Conservation (phyloP, 2,113 vertebrate species). For the Sterrhoptilus dennistouni region DNA sequence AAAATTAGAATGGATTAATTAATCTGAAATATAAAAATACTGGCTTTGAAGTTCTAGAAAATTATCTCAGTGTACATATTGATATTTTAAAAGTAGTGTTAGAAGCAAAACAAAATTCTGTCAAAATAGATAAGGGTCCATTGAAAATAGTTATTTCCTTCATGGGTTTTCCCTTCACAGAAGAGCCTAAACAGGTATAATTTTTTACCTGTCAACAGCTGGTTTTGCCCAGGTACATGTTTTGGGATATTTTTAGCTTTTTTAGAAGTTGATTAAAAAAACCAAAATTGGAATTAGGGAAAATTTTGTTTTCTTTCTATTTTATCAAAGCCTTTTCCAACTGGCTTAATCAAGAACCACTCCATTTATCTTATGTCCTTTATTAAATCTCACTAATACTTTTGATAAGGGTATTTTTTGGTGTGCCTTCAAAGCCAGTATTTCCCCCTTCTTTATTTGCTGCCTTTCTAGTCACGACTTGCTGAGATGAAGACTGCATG, state of each 20-base stretch:
- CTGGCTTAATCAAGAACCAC: not conserved
- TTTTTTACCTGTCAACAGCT: not conserved
- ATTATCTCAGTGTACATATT: not conserved
- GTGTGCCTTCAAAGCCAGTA: not conserved
- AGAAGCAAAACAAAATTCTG: not conserved
- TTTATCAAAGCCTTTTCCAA: not conserved
- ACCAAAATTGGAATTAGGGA: not conserved
- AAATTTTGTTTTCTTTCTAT: not conserved
- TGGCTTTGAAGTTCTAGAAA: not conserved
- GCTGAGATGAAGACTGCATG: not conserved
- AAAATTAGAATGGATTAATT: not conserved
- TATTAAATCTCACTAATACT: not conserved
- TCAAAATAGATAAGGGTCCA: not conserved
- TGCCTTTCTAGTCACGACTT: not conserved
- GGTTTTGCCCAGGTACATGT: not conserved
- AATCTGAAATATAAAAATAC: not conserved
- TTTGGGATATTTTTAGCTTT: not conserved
- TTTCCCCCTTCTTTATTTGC: not conserved
- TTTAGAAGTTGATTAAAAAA: not conserved
- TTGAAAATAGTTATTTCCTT: not conserved
- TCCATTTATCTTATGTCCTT: not conserved
- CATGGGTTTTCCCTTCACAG: not conserved
- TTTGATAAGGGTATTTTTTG: not conserved
- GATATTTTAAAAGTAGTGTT: not conserved
- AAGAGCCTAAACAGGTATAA: not conserved